Conservation (phyloP, 2,797 vertebrate genomes). For the Pelochelys cantorii region DNA sequence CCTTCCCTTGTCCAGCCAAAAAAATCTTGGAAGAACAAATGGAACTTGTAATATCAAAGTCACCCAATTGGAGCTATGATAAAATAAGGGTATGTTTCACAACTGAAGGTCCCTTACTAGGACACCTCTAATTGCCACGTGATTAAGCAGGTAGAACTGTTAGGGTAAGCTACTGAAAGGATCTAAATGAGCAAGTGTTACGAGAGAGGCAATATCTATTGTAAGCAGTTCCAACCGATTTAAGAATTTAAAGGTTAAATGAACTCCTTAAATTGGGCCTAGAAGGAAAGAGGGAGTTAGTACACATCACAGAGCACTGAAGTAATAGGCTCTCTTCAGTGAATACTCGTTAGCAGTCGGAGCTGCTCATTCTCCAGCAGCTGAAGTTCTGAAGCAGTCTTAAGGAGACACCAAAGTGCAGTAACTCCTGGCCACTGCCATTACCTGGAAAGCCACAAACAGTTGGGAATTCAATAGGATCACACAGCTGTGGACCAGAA, state of each 20-base stretch:
- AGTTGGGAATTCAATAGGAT: background rate
- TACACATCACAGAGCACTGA: background rate
- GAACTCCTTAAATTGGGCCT: background rate
- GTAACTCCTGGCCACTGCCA: background rate
- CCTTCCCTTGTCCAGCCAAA: slow-evolving; percentile 1
- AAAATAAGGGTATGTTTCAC: background rate
- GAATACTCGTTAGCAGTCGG: background rate
- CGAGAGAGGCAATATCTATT: background rate
- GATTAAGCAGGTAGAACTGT: background rate
- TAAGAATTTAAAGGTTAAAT: background rate
- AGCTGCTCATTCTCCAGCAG: slow-evolving; percentile 1
- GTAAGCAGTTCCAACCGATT: background rate
- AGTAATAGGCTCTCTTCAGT: background rate
- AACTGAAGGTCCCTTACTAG: background rate
- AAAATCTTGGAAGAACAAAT: slow-evolving; percentile 33
- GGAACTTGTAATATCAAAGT: slow-evolving; percentile 12
- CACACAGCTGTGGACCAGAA: background rate
- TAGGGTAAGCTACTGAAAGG: background rate
- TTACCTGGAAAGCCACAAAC: background rate
- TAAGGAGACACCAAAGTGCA: background rate
- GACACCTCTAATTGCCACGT: background rate
- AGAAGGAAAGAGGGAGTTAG: background rate
- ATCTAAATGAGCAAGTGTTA: background rate
- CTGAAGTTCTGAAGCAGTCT: background rate
- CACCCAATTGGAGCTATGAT: background rate